Evolutionary conservation across 1,140 invertebrate genomes (phyloP), one percentile per base, ranked within the genome.

Genomic region (Onthophagus taurus): DNA sequence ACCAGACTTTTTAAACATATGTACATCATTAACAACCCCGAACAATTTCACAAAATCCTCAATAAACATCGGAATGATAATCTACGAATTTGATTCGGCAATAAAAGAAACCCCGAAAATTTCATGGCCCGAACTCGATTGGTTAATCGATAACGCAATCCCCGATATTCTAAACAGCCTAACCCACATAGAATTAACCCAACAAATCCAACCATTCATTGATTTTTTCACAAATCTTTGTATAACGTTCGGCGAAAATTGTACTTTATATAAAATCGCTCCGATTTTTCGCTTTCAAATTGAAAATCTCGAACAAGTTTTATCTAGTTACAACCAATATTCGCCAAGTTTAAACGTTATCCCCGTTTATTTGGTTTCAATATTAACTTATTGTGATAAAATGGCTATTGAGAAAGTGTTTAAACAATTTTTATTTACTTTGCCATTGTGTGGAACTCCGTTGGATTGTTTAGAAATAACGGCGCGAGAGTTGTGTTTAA

Each of bases 311-410:
- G 70, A 68, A 48, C 50, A 57, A 31, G 53, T 55, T 33, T 53
- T 69, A 14, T 59, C 58, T 21, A 63, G 57, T 51, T 57, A 67
- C 17, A 46, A 58, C 49, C 48, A 61, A 44, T 54, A 60, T 46
- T 63, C 53, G 43, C 67, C 73, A 13, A 71, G 67, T 33, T 64
- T 71, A 21, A 65, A 71, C 49, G 52, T 75, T 31, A 66, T 78
- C 24, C 72, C 75, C 30, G 67, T 77, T 0, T 78, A 75, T 59
- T 56, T 72, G 4, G 61, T 67, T 20, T 71, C 72, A 6, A 63
- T 77, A n/a, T 48, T 64, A 20, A 53, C 45, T 42, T 54, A 52
- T 38, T 54, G 58, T 49, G 51, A 55, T 37, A 54, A 70, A 44
- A 59, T 67, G 31, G 71, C 74, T 48, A 42, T 76, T n/a, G 58